phyloP scores from a whole-genome alignment of 2,797 vertebrate species.

The Phataginus tetradactyla region DNA sequence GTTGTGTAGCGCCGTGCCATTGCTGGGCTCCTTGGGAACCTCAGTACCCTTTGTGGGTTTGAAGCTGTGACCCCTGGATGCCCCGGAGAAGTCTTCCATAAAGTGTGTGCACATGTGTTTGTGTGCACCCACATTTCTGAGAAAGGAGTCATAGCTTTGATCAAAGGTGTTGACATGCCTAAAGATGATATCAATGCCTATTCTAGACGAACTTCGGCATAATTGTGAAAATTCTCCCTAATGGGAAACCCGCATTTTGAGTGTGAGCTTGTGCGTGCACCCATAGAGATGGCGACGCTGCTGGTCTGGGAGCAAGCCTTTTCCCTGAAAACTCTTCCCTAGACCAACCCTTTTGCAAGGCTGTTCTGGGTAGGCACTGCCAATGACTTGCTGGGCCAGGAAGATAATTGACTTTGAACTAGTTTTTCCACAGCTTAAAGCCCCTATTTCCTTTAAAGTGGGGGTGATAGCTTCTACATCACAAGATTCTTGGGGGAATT shows the following conservation, averaged over 20 bases:
- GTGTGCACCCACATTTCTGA: background rate
- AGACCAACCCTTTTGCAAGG: background rate
- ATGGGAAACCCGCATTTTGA: background rate
- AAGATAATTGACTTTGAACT: background rate
- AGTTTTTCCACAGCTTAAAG: background rate
- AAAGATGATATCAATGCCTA: background rate
- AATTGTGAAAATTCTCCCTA: background rate
- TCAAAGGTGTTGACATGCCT: background rate
- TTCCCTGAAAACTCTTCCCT: background rate
- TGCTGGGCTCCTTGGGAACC: background rate
- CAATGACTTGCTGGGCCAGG: background rate
- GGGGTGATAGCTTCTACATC: background rate
- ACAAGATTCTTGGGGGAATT: background rate
- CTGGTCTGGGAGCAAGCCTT: background rate
- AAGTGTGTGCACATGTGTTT: background rate
- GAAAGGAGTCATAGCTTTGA: background rate
- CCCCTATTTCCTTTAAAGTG: background rate
- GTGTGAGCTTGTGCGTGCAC: background rate
- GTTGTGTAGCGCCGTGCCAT: background rate
- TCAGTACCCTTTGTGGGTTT: background rate
- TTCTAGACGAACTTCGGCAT: background rate
- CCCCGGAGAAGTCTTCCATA: background rate
- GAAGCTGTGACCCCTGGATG: background rate
- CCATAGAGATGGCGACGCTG: accelerated
- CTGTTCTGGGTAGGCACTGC: no score